Conservation (phyloP, 2,113 vertebrate genomes). For the Mus pahari region DNA sequence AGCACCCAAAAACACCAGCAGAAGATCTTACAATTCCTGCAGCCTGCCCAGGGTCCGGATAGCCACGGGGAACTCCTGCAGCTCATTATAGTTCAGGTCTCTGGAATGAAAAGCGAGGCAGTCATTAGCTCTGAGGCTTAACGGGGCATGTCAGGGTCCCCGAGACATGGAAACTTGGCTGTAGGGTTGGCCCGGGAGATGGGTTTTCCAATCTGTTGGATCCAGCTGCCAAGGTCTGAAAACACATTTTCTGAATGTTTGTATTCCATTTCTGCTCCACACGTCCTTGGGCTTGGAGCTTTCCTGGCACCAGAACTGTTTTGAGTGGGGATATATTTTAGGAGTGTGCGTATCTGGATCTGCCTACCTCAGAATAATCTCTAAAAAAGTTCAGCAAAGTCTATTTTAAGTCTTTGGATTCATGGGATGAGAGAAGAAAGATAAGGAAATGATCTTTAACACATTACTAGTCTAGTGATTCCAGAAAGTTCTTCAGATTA, state of each 20-base stretch:
- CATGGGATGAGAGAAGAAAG: not conserved
- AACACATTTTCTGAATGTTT: conserved; percentile 67
- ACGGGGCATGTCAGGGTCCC: conserved; percentile 50
- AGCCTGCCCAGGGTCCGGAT: conserved; percentile 94
- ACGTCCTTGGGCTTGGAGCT: conserved; percentile 23
- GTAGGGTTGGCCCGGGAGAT: conserved; percentile 47
- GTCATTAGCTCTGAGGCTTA: conserved; percentile 68
- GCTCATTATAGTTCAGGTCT: conserved; percentile 96
- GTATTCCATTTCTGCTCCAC: conserved; percentile 53
- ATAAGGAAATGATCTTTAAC: not conserved
- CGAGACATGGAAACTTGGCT: conserved; percentile 76
- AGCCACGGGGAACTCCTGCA: conserved; percentile 94
- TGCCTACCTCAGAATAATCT: not conserved
- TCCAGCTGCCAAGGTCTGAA: conserved; percentile 73
- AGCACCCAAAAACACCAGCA: conserved; percentile 42
- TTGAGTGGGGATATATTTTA: not conserved
- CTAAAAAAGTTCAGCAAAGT: not conserved
- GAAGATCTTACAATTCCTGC: conserved; percentile 95
- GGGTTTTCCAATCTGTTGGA: conserved; percentile 73
- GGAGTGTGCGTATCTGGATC: not conserved
- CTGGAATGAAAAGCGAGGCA: conserved; percentile 84
- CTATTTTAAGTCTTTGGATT: not conserved
- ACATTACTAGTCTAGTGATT: not conserved
- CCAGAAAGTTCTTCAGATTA: conserved; percentile 42
- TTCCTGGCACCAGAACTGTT: conserved; percentile 46